Conservation (phyloP, 2,888 invertebrate species). For the Xestia rhomboidea region DNA sequence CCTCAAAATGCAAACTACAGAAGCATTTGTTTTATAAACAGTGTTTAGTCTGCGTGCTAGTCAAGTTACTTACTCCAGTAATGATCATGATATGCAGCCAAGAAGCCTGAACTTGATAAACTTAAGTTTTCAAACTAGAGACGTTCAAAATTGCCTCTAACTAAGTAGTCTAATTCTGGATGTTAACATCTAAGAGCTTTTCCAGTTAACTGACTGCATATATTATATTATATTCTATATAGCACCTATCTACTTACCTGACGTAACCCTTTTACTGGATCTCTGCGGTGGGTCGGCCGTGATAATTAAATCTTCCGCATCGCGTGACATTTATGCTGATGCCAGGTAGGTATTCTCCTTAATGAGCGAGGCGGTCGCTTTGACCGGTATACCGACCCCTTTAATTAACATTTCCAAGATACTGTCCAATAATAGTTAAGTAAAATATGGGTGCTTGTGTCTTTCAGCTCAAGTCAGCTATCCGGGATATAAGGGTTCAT, state of each 20-base stretch:
- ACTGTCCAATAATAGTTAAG: conserved; percentile 58
- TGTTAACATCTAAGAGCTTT: background rate
- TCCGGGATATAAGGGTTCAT: conserved; percentile 11
- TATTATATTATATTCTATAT: background rate
- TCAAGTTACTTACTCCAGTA: background rate
- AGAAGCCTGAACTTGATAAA: background rate
- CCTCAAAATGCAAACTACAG: background rate
- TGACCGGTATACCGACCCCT: conserved; percentile 73
- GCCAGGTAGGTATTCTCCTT: conserved; percentile 81
- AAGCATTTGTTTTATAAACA: background rate
- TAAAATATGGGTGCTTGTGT: conserved; percentile 45
- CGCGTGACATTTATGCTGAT: conserved; percentile 88
- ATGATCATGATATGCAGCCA: background rate
- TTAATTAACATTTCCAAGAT: conserved; percentile 81
- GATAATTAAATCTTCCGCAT: conserved; percentile 87
- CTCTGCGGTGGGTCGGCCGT: conserved; percentile 81
- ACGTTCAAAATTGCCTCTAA: background rate
- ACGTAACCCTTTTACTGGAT: conserved; percentile 56
- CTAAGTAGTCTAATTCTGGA: background rate
- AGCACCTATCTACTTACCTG: conserved; percentile 28
- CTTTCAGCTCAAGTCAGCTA: conserved; percentile 28
- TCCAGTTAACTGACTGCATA: background rate
- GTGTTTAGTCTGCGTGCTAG: background rate
- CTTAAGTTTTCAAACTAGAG: background rate
- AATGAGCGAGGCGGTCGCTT: conserved; percentile 84